Evolutionary conservation across 2,888 invertebrate genomes (phyloP).

Genomic region (Cyclophora albipunctata): DNA sequence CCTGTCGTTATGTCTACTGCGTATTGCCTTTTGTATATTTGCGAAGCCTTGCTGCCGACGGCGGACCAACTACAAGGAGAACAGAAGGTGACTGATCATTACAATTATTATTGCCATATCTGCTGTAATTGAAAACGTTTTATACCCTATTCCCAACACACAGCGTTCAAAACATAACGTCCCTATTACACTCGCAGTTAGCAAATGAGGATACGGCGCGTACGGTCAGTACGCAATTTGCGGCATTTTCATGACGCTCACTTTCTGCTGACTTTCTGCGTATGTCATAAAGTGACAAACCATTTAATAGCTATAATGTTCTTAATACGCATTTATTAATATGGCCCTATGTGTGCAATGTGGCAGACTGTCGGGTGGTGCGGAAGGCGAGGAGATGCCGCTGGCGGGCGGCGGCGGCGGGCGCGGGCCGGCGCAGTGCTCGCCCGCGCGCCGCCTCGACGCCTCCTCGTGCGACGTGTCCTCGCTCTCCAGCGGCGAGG

Average conservation of each 20-base stretch:
- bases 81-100: constrained; percentile 52
- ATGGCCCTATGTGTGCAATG: neutral
- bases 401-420: constrained; percentile 46
- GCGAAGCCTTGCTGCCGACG: constrained; percentile 84
- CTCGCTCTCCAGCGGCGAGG: constrained; percentile 69
- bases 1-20: constrained; percentile 86
- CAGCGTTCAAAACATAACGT: neutral
- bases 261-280: no score
- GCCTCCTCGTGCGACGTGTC: constrained; percentile 68
- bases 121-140: neutral
- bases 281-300: no score
- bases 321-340: no score
- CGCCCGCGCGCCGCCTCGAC: constrained; percentile 66
- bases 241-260: no score
- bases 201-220: no score
- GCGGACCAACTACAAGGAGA: constrained; percentile 77
- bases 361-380: constrained; percentile 63
- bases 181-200: neutral
- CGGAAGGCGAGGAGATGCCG: constrained; percentile 68
- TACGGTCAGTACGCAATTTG: no score
- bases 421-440: constrained; percentile 62
- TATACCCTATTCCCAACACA: neutral
- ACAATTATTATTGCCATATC: neutral
- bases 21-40: constrained; percentile 89
- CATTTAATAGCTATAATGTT: no score